A percentile compares a stretch with the other conserved stretches of the same genome.
These are phyloP conservation scores for Glyphotaelius pellucidus DNA, from an alignment of 2,888 invertebrate genomes.

Conservation along the genomic window DNA sequence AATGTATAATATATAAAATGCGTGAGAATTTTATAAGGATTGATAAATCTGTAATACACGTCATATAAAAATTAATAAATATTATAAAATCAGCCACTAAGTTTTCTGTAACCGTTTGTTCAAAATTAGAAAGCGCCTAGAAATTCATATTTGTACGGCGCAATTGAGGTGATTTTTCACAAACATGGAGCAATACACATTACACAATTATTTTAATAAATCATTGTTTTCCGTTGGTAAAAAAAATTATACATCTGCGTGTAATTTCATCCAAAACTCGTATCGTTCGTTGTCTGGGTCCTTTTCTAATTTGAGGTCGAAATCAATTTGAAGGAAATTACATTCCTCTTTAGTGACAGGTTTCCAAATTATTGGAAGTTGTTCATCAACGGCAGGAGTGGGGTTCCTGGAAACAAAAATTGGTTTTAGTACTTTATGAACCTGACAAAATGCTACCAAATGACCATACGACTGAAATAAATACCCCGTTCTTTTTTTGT, in stretches of 20 bases:
- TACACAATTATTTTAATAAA: no score
- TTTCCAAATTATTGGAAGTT: slow-evolving; percentile 56
- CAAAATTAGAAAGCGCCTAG: no score
- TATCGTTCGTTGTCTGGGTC: slow-evolving; percentile 58
- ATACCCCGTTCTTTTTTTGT: background rate
- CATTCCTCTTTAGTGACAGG: slow-evolving; percentile 48
- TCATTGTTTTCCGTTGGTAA: no score
- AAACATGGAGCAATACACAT: no score
- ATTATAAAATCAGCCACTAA: background rate
- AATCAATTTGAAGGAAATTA: slow-evolving; percentile 60
- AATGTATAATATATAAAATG: no score
- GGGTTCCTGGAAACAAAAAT: slow-evolving; percentile 58
- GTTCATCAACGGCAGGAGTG: slow-evolving; percentile 54
- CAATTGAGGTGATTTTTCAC: no score
- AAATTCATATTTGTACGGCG: no score
- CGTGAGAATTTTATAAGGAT: no score
- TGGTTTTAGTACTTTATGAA: background rate
- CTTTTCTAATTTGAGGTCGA: slow-evolving; percentile 38
- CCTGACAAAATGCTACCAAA: background rate
- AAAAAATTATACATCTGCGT: background rate
- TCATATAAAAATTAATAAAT: background rate
- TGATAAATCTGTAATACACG: background rate
- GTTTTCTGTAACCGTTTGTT: no score
- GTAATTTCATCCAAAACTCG: slow-evolving; percentile 57
- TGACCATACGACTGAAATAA: background rate